A percentile compares a stretch with the other conserved stretches of the same genome.
Conservation (phyloP, 35 echinoderm and acorn worm species). For the Apostichopus japonicus region DNA sequence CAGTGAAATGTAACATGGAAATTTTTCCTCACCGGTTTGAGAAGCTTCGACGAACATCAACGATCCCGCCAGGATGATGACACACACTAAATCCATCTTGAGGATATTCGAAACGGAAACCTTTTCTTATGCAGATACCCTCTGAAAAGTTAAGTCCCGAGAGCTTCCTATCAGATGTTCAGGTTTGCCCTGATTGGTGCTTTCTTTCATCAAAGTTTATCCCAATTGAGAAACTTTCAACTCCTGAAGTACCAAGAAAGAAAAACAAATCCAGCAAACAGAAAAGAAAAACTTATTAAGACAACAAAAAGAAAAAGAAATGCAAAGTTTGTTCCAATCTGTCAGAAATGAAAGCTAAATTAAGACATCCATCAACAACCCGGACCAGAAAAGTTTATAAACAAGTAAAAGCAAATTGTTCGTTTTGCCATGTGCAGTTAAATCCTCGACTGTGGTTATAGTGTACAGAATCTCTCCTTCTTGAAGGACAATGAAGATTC, state of each 20-base stretch:
- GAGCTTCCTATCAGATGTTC: no score
- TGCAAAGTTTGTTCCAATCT: neutral
- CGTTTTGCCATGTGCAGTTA: neutral
- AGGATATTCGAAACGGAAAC: no score
- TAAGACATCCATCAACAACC: neutral
- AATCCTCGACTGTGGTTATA: neutral
- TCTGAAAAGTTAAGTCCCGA: no score
- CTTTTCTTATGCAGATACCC: neutral
- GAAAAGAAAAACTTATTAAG: neutral
- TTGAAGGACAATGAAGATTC: neutral
- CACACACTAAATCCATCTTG: slow-evolving; percentile 20
- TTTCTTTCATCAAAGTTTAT: no score
- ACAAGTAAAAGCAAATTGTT: neutral
- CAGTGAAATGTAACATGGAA: no score
- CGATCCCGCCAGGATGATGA: neutral
- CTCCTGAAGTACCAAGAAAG: neutral
- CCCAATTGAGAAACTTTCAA: no score
- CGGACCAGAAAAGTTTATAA: neutral
- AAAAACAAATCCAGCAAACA: neutral
- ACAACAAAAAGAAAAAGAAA: neutral
- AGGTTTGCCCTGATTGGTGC: no score
- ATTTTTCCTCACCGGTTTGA: neutral
- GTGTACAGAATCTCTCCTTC: neutral
- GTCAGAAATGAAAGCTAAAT: neutral
- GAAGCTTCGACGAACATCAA: slow-evolving; percentile 3